A percentile compares a stretch with the other conserved stretches of the same genome.
Evolutionary conservation across 2,888 invertebrate genomes (phyloP).

Genomic region (Diachrysia chrysitis): DNA sequence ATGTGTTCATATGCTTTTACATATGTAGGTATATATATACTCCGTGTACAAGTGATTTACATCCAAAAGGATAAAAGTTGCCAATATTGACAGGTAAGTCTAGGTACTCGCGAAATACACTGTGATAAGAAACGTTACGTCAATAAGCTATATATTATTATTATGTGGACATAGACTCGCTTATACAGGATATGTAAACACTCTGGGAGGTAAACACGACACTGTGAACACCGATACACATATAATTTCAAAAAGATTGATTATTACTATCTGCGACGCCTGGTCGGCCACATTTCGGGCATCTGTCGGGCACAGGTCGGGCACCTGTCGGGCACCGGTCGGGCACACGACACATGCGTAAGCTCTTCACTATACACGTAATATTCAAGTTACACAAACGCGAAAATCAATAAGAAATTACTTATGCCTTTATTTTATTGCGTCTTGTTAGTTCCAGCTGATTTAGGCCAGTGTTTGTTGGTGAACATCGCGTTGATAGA

Average conservation of each 20-base stretch:
- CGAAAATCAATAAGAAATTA: conserved; percentile 5
- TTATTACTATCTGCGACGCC: conserved; percentile 32
- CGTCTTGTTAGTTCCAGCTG: conserved; percentile 32
- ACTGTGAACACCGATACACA: conserved; percentile 68
- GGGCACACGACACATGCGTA: conserved; percentile 12
- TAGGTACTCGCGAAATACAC: conserved; percentile 39
- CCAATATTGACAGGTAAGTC: conserved; percentile 46
- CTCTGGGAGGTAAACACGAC: conserved; percentile 32
- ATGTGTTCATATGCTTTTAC: conserved; percentile 19
- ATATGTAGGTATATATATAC: conserved; percentile 7
- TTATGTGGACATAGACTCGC: conserved; percentile 51
- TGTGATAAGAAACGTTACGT: conserved; percentile 49
- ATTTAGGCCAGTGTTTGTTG: conserved; percentile 53
- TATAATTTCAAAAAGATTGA: conserved; percentile 56
- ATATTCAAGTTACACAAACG: conserved; percentile 12
- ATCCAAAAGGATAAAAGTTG: conserved; percentile 49
- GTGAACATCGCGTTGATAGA: conserved; percentile 22
- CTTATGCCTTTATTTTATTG: conserved; percentile 17
- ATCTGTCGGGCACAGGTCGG: neutral
- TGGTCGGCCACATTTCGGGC: conserved; percentile 8
- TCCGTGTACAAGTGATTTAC: conserved; percentile 10
- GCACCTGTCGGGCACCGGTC: neutral
- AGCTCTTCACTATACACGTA: conserved; percentile 49
- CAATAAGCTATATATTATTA: conserved; percentile 58
- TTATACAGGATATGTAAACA: conserved; percentile 14